Evolutionary conservation across 64 coral and sea anemone species (phyloP).

Genomic region (Hydrozoanthus tunicans): DNA sequence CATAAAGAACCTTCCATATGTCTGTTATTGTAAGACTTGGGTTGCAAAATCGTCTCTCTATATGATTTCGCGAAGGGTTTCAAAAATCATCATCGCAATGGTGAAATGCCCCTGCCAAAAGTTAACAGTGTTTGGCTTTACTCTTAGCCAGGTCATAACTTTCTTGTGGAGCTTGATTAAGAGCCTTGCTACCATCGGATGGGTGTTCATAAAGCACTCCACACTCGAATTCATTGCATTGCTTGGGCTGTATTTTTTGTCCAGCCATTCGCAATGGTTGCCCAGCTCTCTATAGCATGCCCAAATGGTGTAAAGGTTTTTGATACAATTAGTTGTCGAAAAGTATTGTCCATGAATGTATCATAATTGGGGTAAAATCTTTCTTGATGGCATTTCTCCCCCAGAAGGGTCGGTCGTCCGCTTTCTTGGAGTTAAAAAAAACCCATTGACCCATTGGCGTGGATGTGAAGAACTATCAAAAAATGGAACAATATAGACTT

Average conservation of each 20-base stretch:
- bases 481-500: too few species aligned
- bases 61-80: constrained; percentile 1
- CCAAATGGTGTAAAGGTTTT: constrained; percentile 10
- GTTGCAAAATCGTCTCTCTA: constrained; percentile 24
- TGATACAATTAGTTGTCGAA: constrained; percentile 8
- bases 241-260: constrained; percentile 1
- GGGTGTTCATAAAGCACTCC: constrained; percentile 42
- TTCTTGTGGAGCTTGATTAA: constrained; percentile 22
- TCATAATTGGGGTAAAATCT: constrained; percentile 28
- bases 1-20: constrained; percentile 9
- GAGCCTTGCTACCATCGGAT: constrained; percentile 27
- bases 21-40: constrained; percentile 27
- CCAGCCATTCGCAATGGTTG: neutral
- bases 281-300: constrained; percentile 17
- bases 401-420: constrained; percentile 20
- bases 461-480: too few species aligned
- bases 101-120: constrained; percentile 17
- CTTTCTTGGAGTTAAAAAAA: constrained; percentile 27
- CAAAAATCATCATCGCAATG: constrained; percentile 31
- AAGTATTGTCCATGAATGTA: constrained; percentile 4
- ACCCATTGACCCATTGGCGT: neutral
- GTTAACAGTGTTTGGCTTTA: constrained; percentile 8
- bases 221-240: constrained; percentile 13
- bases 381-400: constrained; percentile 11
- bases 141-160: constrained; percentile 26